phyloP scores from a whole-genome alignment of 2,113 vertebrate genomes.

The Saccopteryx leptura region DNA sequence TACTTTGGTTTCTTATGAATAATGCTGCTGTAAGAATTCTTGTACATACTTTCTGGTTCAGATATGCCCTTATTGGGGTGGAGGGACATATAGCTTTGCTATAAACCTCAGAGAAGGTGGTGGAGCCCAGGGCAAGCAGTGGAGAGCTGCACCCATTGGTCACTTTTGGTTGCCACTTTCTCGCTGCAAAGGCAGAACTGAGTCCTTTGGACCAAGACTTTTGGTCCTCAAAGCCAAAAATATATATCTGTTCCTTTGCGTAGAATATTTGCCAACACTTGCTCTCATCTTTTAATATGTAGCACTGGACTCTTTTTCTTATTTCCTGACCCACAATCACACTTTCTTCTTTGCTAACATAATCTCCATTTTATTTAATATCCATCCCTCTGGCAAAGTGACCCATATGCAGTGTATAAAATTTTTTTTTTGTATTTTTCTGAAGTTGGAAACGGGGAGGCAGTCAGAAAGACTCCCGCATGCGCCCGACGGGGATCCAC shows the following conservation, averaged over 20 bases:
- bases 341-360: neutral
- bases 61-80: neutral
- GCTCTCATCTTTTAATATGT: neutral
- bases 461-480: too few relatives aligned
- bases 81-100: neutral
- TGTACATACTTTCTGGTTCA: neutral
- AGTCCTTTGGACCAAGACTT: neutral
- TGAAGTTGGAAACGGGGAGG: too few relatives aligned
- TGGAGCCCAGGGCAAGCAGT: neutral
- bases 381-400: neutral
- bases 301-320: neutral
- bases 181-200: neutral
- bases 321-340: neutral
- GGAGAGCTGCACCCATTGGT: accelerated
- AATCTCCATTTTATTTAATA: neutral
- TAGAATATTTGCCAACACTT: neutral
- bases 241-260: too few relatives aligned
- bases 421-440: too few relatives aligned
- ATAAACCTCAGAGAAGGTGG: neutral
- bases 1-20: neutral
- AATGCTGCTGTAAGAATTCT: neutral
- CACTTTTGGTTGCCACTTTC: neutral
- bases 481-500: too few relatives aligned
- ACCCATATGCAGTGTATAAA: neutral
- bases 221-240: neutral